Base-by-base conservation (phyloP, 2,797 vertebrate genomes). In the Aselliscus stoliczkanus region DNA sequence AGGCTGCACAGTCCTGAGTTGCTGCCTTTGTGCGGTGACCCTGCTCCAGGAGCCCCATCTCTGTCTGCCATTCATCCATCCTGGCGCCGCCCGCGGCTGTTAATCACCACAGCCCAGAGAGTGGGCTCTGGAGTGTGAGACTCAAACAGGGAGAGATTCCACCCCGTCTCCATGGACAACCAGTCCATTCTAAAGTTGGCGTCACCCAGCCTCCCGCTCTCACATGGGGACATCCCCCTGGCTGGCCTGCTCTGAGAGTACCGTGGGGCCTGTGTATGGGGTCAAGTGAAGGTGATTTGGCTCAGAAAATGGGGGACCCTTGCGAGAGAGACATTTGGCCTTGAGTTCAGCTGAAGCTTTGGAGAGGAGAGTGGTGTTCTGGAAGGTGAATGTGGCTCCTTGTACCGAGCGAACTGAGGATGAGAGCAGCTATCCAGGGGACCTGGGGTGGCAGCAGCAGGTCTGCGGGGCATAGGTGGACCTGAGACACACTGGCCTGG, bases 131-230 rank as follows among this genome's bases (percentile, higher is more conserved):
- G 29, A 15, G 56, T 4, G 25, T 5, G 69, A 60, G 42, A 5
- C 81, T 58, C 56, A 2, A 2, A 21, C n/a, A 7, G 27, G 21
- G 64, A n/a, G 34, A 65, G 70, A 88, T 34, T n/a, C 70, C 39
- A 37, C 2, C 21, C 23, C 0, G 5, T 42, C 23, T 62, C 91
- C 4, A 9, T 0, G 4, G 75, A 56, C 77, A 72, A 31, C 69
- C 13, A 4, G 62, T 5, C 50, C 8, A 0, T 50, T 76, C 21
- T 42, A 29, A 25, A 56, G 79, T 7, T 58, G 23, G 39, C 0
- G 73, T 37, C 77, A 75, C 18, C 52, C 0, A 3, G 79, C 65
- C 31, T 47, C 3, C 4, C 7, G 34, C 64, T 67, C n/a, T 39
- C 21, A 18, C 84, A 0, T 11, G 34, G 37, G 31, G 42, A 13